Evolutionary conservation across 2,797 vertebrate genomes (phyloP), one percentile per base, ranked within the genome.

Genomic region (Octomys mimax): DNA sequence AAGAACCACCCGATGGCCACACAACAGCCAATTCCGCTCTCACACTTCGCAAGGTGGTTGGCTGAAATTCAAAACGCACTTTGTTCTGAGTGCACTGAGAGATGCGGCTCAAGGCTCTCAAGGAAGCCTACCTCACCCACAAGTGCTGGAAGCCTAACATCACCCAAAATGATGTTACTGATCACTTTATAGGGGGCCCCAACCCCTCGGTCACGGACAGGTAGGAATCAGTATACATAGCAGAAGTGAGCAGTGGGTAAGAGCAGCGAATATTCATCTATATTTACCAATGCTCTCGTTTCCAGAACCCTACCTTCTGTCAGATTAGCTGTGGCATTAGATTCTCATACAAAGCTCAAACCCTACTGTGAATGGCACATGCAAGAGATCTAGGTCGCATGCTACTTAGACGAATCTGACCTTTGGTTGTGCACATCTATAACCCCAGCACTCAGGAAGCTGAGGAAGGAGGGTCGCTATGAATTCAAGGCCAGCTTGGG

Each of bases 31-130:
- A 1, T 71, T 86, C 81, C 79, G 33, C 49, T 89, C 42, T n/a
- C 42, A 57, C 52, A 82, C 42, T 78, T 68, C 39, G n/a, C 26
- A 78, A 68, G 70, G 1, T 77, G 57, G 46, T 62, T 80, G 64
- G 31, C 0, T 93, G 59, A 52, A 78, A 95, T 84, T 94, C 64
- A 84, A 54, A 93, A 75, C 24, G 66, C 3, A 75, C 39, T 94
- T 66, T 75, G 9, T 79, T 42, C 81, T 6, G 54, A 89, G 42
- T 78, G 75, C 66, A n/a, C 24, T 61, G 39, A 73, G 42, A 19
- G 1, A 26, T 57, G 68, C 31, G 16, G 61, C 61, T 66, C 70
- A 28, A 9, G 4, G 83, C 71, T 57, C 18, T 61, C n/a, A 10
- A 5, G 71, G 93, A 95, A 89, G 59, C 46, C n/a, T 28, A 31